Conservation (phyloP, 2,888 invertebrate species). For the Hydriomena furcata region DNA sequence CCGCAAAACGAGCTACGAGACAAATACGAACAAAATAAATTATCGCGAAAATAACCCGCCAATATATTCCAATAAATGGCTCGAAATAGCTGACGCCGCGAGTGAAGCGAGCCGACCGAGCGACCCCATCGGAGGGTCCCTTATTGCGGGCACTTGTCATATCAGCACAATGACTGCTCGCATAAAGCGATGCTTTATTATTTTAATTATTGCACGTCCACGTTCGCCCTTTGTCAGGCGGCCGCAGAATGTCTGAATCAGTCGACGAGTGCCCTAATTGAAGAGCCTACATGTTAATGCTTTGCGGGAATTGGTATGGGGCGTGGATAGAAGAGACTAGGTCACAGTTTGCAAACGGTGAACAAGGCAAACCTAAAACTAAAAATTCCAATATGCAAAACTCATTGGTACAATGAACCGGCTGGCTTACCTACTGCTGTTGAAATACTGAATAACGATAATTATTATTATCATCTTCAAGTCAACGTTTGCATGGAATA, state of each 20-base stretch:
- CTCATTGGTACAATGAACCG: too few species aligned
- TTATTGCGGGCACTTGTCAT: constrained; percentile 82
- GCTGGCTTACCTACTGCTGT: too few species aligned
- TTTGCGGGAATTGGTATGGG: constrained; percentile 12
- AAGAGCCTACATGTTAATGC: constrained; percentile 51
- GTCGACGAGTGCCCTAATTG: constrained; percentile 66
- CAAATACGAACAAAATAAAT: not conserved
- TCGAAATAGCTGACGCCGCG: constrained; percentile 15
- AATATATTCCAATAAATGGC: constrained; percentile 24
- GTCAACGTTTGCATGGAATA: too few species aligned
- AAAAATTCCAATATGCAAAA: too few species aligned
- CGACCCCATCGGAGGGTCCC: constrained; percentile 59
- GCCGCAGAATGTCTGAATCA: constrained; percentile 61
- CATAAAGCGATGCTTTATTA: constrained; percentile 74
- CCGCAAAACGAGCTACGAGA: not conserved
- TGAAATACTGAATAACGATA: too few species aligned
- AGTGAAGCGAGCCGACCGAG: constrained; percentile 22
- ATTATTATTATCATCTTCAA: too few species aligned
- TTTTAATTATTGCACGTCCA: constrained; percentile 80
- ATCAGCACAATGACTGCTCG: constrained; percentile 69
- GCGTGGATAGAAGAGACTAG: not conserved
- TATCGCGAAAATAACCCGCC: constrained; percentile 16
- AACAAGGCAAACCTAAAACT: too few species aligned
- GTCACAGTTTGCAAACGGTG: too few species aligned
- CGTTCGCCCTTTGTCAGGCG: constrained; percentile 70